Evolutionary conservation across 2,888 invertebrate species (phyloP).

Genomic region (Rotaria sp.): DNA sequence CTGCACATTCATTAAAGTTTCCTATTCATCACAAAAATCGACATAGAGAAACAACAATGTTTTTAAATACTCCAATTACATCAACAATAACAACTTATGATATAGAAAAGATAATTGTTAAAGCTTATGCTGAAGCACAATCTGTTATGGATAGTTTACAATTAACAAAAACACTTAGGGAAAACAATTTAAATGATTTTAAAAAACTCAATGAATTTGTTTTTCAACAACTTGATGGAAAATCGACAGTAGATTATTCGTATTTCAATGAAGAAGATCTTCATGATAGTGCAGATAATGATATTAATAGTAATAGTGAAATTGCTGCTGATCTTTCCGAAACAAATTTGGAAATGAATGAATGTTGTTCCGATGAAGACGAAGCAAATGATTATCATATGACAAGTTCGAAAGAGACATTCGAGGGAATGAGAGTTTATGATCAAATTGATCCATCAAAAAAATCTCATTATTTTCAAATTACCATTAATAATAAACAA

Average conservation of each 20-base stretch:
- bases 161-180: background rate
- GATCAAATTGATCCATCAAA: background rate
- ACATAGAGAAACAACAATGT: background rate
- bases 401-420: background rate
- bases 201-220: background rate
- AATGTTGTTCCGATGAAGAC: background rate
- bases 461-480: constrained; percentile 6
- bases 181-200: background rate
- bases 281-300: background rate
- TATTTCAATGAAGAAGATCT: background rate
- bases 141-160: background rate
- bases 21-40: background rate
- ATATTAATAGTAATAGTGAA: background rate
- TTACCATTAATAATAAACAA: background rate
- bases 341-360: background rate
- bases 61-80: background rate
- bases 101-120: background rate
- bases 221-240: background rate
- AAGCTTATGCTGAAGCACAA: background rate
- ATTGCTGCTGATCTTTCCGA: background rate
- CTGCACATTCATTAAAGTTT: background rate
- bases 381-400: background rate
- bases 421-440: background rate
- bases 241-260: background rate
- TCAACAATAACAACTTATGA: background rate